Percentiles rank a stretch among this genome's conserved stretches.
Evolutionary conservation across 2,888 invertebrate species (phyloP).

Genomic region (Metacarcinus magister): DNA sequence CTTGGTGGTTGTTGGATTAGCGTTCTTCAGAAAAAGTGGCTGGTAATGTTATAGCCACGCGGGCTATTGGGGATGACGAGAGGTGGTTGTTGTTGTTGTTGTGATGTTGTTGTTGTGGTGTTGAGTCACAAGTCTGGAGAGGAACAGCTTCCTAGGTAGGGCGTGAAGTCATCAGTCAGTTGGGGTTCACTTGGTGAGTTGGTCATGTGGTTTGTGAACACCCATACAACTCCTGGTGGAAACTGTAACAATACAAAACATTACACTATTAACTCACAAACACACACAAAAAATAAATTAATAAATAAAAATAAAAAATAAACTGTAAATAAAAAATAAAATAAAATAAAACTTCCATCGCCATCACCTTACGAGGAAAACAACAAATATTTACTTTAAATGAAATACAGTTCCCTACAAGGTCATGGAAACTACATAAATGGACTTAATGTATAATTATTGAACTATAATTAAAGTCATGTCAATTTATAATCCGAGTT

Average conservation of each 20-base stretch:
- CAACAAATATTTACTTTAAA: too few species aligned
- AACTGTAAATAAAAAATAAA: too few species aligned
- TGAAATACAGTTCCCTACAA: too few species aligned
- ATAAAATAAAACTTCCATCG: too few species aligned
- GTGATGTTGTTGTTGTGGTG: conserved; percentile 69
- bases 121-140: conserved; percentile 69
- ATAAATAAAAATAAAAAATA: background rate
- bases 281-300: background rate
- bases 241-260: background rate
- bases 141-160: background rate
- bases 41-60: background rate
- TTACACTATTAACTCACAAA: background rate
- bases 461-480: too few species aligned
- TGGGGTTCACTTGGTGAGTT: conserved; percentile 44
- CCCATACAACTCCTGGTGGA: conserved; percentile 67
- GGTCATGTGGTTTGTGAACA: conserved; percentile 72
- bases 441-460: too few species aligned
- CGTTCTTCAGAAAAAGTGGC: background rate
- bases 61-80: conserved; percentile 5
- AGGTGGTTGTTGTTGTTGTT: conserved; percentile 67
- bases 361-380: too few species aligned
- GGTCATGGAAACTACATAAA: too few species aligned
- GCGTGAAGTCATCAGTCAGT: conserved; percentile 60
- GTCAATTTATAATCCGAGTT: too few species aligned
- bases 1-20: conserved; percentile 67